A percentile compares a stretch with the other conserved stretches of the same genome.
Conservation (phyloP, 2,888 invertebrate species). For the Andrena hattorfiana region DNA sequence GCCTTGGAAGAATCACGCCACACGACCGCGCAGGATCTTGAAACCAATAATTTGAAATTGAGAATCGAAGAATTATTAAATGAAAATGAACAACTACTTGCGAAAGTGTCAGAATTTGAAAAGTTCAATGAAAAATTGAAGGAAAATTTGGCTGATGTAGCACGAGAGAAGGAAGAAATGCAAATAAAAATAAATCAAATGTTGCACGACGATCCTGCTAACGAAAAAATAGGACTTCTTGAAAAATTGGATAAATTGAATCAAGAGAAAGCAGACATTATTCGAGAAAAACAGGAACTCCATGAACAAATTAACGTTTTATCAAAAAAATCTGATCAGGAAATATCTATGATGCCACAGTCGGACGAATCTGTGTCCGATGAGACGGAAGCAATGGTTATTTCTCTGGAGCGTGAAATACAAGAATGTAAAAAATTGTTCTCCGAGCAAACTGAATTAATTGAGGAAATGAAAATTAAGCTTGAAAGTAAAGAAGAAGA, state of each 20-base stretch:
- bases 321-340: conserved; percentile 84
- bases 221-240: conserved; percentile 90
- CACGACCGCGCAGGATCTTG: conserved; percentile 17
- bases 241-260: conserved; percentile 89
- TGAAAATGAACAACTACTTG: conserved; percentile 78
- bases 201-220: conserved; percentile 85
- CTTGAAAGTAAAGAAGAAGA: conserved; percentile 85
- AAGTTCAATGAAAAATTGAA: conserved; percentile 73
- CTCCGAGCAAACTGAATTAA: conserved; percentile 87
- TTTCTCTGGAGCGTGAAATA: conserved; percentile 77
- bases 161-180: conserved; percentile 88
- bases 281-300: conserved; percentile 84
- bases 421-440: conserved; percentile 87
- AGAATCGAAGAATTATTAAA: conserved; percentile 52
- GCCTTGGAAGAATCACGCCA: conserved; percentile 44
- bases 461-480: conserved; percentile 87
- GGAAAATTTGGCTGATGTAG: conserved; percentile 65
- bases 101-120: conserved; percentile 65
- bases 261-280: conserved; percentile 87
- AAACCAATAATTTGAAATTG: conserved; percentile 48
- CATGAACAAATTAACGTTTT: conserved; percentile 84
- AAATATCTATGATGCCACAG: conserved; percentile 80
- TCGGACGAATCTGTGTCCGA: conserved; percentile 53
- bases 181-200: conserved; percentile 88
- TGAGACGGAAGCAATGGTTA: conserved; percentile 37